Percentiles rank a stretch among this genome's conserved stretches.
These are phyloP conservation scores for Tetragonisca angustula DNA, from an alignment of 2,888 invertebrate species.

Conservation along the genomic window DNA sequence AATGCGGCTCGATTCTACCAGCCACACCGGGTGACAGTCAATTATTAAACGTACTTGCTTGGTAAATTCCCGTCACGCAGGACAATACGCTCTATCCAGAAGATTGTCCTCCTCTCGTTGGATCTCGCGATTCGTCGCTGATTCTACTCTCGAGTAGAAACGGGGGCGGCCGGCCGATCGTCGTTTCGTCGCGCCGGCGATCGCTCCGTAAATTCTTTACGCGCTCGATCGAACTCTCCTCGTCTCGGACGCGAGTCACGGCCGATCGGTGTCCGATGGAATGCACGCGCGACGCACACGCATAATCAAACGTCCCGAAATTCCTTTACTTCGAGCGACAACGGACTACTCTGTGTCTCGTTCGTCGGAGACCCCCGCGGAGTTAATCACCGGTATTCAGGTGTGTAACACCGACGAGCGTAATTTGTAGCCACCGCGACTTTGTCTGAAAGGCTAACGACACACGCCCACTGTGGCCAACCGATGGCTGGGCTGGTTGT, in stretches of 20 bases:
- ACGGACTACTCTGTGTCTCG: background rate
- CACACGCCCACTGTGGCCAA: constrained; percentile 35
- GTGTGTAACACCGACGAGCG: background rate
- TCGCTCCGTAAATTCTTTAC: constrained; percentile 54
- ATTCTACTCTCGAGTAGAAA: background rate
- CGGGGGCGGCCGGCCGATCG: constrained; percentile 11
- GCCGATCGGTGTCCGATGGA: constrained; percentile 48
- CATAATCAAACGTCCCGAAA: constrained; percentile 65
- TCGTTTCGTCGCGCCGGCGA: background rate
- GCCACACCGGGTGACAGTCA: constrained; percentile 28
- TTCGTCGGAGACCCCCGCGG: background rate
- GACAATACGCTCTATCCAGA: background rate
- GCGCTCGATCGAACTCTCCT: constrained; percentile 42
- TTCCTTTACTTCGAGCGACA: constrained; percentile 39
- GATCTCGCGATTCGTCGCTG: background rate
- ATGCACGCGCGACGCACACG: constrained; percentile 44
- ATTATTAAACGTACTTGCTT: constrained; percentile 23
- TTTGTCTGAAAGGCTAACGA: constrained; percentile 59
- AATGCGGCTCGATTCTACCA: background rate
- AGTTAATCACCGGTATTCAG: background rate
- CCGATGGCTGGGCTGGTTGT: constrained; percentile 15
- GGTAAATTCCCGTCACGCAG: constrained; percentile 33
- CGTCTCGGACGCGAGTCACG: constrained; percentile 59
- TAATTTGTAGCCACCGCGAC: constrained; percentile 33
- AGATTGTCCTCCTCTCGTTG: background rate